Evolutionary conservation across 2,797 vertebrate species (phyloP).

Genomic region (Chrosomus eos): DNA sequence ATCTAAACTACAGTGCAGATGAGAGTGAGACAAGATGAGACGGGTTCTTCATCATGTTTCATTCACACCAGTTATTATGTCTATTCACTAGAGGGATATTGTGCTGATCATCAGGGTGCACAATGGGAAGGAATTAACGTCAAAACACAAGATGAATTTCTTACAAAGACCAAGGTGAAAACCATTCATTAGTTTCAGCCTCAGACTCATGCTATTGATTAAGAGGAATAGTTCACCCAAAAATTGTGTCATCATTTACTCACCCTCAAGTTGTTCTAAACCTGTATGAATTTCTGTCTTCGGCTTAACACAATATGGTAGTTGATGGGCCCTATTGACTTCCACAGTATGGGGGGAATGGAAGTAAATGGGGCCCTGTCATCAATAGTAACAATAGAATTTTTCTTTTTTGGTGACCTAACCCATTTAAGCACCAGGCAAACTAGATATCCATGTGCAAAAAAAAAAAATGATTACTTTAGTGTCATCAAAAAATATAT

Average conservation of each 20-base stretch:
- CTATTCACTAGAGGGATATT: neutral
- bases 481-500: neutral
- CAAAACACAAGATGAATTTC: neutral
- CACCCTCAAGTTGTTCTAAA: neutral
- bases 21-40: conserved; percentile 1
- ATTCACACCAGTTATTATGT: conserved; percentile 6
- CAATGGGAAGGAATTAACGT: neutral
- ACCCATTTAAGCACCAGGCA: neutral
- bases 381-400: too few relatives aligned
- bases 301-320: too few relatives aligned
- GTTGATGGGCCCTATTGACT: too few relatives aligned
- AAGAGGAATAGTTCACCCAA: neutral
- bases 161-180: neutral
- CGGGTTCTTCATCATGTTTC: neutral
- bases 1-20: neutral
- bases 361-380: too few relatives aligned
- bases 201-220: neutral
- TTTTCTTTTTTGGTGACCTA: too few relatives aligned
- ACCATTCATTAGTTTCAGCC: neutral
- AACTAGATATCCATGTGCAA: neutral
- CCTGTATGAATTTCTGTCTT: neutral
- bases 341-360: too few relatives aligned
- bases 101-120: neutral
- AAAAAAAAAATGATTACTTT: neutral
- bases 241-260: neutral